Evolutionary conservation across 2,113 vertebrate species (phyloP).

Genomic region (Perca schrenkii): DNA sequence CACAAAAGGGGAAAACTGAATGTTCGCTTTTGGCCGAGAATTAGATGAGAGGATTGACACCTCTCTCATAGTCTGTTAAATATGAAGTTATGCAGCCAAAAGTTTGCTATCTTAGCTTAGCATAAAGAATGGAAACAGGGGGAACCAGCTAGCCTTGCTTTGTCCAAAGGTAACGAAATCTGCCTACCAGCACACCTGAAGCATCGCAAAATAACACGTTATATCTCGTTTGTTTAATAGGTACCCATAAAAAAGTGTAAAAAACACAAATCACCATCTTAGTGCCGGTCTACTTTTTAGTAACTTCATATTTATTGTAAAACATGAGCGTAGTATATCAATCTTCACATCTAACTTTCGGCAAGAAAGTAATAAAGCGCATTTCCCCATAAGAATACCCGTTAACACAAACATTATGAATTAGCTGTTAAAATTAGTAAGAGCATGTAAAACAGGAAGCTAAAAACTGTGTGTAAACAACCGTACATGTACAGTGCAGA

Average conservation of each 20-base stretch:
- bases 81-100: background rate
- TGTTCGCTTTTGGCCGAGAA: background rate
- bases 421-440: background rate
- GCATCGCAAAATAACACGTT: background rate
- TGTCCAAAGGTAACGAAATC: background rate
- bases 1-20: no score
- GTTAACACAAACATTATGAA: background rate
- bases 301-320: background rate
- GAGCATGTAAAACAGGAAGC: background rate
- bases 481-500: slow-evolving; percentile 3
- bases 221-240: background rate
- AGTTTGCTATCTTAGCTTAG: background rate
- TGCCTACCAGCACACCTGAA: background rate
- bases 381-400: background rate
- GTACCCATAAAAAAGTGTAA: no score
- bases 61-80: background rate
- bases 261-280: background rate
- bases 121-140: background rate
- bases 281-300: background rate
- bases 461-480: background rate
- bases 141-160: background rate
- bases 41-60: background rate
- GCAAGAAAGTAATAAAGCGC: background rate
- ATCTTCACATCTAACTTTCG: background rate
- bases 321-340: background rate